Base-by-base conservation (phyloP, 2,888 invertebrate species). In the Lydus trimaculatus region DNA sequence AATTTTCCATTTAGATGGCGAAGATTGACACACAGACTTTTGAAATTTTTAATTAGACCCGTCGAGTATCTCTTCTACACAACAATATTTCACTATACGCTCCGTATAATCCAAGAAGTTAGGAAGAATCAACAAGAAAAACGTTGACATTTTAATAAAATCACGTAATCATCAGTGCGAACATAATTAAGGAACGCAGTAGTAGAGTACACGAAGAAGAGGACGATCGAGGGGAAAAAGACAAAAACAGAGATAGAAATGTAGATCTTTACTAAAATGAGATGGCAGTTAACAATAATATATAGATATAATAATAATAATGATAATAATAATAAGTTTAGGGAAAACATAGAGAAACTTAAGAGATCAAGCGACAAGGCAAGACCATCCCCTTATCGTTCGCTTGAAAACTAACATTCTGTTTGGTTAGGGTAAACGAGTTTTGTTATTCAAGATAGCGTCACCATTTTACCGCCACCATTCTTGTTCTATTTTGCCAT, bases 81-180 rank as follows among this genome's bases (percentile, higher is more conserved):
- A 23, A 39, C 28, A 62, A 61, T 61, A 23, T 61, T 61, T 33
- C 8, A 33, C 15, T 31, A 61, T 33, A 36, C 28, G 23, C 36
- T 61, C 36, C 23, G 61, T 48, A 48, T 48, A 48, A 48, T 48
- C 48, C 48, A 48, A 17, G 48, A 69, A 59, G 61, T 66, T 60
- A 11, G 64, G 63, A 70, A 70, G 67, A 67, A 70, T 66, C 66
- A 70, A 66, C 66, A 70, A 64, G 70, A 70, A 67, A 67, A 71
- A 67, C 67, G 71, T 65, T 68, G 70, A 70, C 70, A 67, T 70
- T 70, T 70, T 70, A 70, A 76, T 76, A 76, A 76, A 76, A 76
- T 76, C 75, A 72, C 74, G 67, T 67, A 70, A 61, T 65, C 76
- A 72, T 70, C 71, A 73, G 74, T 48, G 65, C 66, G 71, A 39